Evolutionary conservation across 2,113 vertebrate genomes (phyloP).

Genomic region (Misgurnus mizolepis): DNA sequence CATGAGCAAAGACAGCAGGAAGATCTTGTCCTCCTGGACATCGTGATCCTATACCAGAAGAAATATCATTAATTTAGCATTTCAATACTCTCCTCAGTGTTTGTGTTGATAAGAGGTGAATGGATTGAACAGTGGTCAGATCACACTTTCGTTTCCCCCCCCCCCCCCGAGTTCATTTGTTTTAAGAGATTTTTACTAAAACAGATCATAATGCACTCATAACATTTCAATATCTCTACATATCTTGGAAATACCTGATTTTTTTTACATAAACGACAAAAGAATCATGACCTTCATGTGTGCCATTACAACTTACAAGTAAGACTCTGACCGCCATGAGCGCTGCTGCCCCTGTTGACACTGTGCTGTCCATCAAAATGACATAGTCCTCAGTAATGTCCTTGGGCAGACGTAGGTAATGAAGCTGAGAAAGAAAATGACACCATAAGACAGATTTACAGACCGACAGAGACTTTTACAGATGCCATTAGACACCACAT

Average conservation of each 20-base stretch:
- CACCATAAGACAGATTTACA: not conserved
- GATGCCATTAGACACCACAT: not conserved
- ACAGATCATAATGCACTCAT: no score
- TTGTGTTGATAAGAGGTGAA: not conserved
- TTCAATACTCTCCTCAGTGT: not conserved
- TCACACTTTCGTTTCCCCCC: no score
- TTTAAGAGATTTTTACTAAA: no score
- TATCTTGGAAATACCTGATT: not conserved
- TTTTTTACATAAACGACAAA: not conserved
- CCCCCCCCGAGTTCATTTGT: no score
- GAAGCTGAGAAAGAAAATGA: constrained; percentile 74
- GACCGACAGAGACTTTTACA: not conserved
- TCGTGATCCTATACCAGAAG: constrained; percentile 80
- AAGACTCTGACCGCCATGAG: constrained; percentile 89
- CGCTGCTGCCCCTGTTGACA: constrained; percentile 86
- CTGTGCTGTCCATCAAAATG: constrained; percentile 92
- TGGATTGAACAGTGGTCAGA: no score
- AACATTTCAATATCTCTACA: not conserved
- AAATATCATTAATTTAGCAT: not conserved
- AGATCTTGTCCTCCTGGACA: constrained; percentile 88
- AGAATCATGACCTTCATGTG: not conserved
- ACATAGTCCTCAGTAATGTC: constrained; percentile 91
- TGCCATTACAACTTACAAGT: constrained; percentile 72
- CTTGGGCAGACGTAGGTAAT: constrained; percentile 88
- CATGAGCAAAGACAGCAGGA: constrained; percentile 87